A percentile compares a stretch with the other conserved stretches of the same genome.
Conservation (phyloP, 2,888 invertebrate species). For the Germaria angustata region DNA sequence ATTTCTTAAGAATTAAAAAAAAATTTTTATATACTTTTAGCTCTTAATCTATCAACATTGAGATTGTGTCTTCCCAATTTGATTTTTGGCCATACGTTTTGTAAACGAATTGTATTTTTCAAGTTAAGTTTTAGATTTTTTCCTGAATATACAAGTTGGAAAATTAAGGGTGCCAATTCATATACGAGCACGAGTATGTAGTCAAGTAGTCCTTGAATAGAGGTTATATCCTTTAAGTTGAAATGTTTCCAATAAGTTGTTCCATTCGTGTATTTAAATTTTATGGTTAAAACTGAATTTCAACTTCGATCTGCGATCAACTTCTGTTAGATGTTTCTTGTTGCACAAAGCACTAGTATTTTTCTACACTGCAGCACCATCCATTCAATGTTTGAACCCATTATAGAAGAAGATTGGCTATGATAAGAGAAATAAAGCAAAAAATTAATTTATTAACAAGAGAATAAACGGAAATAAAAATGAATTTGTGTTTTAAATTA, state of each 20-base stretch:
- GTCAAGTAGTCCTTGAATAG: background rate
- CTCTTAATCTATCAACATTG: conserved; percentile 39
- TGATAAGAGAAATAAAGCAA: background rate
- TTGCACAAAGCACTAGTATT: conserved; percentile 47
- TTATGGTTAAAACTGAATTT: conserved; percentile 20
- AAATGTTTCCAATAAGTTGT: background rate
- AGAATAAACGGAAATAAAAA: background rate
- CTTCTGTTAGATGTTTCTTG: conserved; percentile 20
- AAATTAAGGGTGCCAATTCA: background rate
- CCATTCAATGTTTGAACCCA: conserved; percentile 46
- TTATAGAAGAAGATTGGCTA: conserved; percentile 20
- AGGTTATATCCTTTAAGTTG: background rate
- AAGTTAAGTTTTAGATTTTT: conserved; percentile 27
- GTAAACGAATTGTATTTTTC: conserved; percentile 20
- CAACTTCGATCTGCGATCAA: conserved; percentile 46
- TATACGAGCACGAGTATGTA: background rate
- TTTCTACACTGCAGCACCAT: conserved; percentile 48
- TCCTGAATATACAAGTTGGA: conserved; percentile 10
- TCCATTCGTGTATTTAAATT: background rate
- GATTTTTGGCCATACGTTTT: conserved; percentile 47
- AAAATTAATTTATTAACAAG: background rate
- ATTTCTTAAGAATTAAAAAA: conserved; percentile 27
- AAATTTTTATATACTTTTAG: conserved; percentile 33
- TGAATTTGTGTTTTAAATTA: too few species aligned
- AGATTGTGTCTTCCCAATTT: conserved; percentile 42